These are phyloP conservation scores for Willisornis vidua DNA, from an alignment of 2,113 vertebrate genomes.

Conservation along the genomic window DNA sequence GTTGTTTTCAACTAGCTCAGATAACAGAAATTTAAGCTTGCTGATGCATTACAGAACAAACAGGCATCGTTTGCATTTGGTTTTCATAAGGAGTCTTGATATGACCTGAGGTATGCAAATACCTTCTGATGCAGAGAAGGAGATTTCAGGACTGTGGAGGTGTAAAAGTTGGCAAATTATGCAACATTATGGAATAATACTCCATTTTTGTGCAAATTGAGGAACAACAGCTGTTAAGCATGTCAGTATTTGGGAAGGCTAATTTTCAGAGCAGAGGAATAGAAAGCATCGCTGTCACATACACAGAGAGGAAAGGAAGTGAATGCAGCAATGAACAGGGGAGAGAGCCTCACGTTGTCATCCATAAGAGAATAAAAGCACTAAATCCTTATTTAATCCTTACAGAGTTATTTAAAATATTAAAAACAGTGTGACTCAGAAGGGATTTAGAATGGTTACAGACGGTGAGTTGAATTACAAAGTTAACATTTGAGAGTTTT, in stretches of 20 bases:
- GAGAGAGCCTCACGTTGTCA: not conserved
- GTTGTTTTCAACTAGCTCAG: not conserved
- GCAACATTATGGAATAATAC: not conserved
- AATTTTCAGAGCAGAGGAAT: conserved; percentile 33
- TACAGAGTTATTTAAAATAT: conserved; percentile 56
- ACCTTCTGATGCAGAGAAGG: conserved; percentile 2
- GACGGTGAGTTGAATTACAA: conserved; percentile 23
- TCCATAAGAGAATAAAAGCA: conserved; percentile 28
- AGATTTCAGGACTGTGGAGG: not conserved
- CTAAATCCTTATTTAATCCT: conserved; percentile 61
- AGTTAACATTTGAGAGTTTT: not conserved
- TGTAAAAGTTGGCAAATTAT: conserved; percentile 27
- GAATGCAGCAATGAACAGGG: not conserved
- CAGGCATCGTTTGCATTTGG: not conserved
- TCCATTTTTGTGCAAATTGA: conserved; percentile 37
- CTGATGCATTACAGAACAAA: not conserved
- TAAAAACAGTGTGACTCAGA: conserved; percentile 40
- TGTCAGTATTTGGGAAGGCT: conserved; percentile 14
- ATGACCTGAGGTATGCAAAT: conserved; percentile 13
- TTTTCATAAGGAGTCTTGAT: not conserved
- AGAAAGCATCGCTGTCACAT: not conserved
- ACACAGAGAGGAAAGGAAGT: not conserved
- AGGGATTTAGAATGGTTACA: conserved; percentile 19
- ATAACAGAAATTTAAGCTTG: not conserved
- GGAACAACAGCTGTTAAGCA: conserved; percentile 18